A percentile compares a stretch with the other conserved stretches of the same genome.
These are phyloP conservation scores for Eurystomus gularis DNA, from an alignment of 2,113 vertebrate genomes.

Conservation along the genomic window DNA sequence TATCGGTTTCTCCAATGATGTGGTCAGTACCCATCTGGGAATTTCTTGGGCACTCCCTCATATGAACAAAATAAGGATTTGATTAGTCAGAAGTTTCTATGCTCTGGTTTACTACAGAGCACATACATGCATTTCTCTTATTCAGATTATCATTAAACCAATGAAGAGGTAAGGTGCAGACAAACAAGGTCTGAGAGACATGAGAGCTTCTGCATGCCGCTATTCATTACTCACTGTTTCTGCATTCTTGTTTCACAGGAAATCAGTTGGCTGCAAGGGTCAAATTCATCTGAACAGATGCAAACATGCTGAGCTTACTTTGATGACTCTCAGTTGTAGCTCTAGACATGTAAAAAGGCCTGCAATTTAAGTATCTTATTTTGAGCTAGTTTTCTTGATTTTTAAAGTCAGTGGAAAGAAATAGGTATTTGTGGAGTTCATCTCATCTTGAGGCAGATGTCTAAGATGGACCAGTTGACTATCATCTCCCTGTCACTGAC, in stretches of 20 bases:
- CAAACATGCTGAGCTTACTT: neutral
- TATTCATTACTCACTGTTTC: neutral
- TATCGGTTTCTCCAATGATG: neutral
- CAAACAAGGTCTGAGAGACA: neutral
- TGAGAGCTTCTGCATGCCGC: neutral
- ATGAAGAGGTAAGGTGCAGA: neutral
- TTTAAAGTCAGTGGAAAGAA: neutral
- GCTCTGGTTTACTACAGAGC: neutral
- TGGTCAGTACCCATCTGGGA: neutral
- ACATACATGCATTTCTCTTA: neutral
- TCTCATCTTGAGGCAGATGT: neutral
- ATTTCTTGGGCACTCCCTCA: neutral
- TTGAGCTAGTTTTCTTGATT: neutral
- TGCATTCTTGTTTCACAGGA: neutral
- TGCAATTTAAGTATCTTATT: neutral
- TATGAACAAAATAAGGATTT: neutral
- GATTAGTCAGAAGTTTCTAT: neutral
- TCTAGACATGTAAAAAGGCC: neutral
- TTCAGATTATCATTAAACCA: neutral
- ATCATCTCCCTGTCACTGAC: neutral
- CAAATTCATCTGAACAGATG: neutral
- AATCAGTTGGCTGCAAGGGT: neutral
- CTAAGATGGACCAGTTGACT: neutral
- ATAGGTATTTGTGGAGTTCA: neutral
- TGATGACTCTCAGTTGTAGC: neutral